Conservation (phyloP, 1,140 invertebrate species). For the Gryon sp. region DNA sequence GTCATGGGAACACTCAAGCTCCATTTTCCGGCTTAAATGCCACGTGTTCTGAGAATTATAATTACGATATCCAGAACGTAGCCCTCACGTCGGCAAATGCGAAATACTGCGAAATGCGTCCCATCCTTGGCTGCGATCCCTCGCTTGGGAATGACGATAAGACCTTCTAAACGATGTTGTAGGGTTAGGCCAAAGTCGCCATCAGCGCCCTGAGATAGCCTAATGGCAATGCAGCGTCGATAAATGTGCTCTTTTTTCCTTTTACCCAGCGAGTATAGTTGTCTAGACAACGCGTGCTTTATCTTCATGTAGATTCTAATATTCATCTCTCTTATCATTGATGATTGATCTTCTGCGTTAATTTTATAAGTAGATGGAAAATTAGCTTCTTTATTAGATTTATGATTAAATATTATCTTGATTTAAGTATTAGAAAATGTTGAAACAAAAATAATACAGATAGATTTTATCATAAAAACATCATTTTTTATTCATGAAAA, state of each 20-base stretch:
- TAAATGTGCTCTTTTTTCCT: conserved; percentile 36
- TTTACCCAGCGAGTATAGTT: neutral
- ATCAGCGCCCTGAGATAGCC: conserved; percentile 40
- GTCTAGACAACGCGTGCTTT: neutral
- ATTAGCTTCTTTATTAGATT: no score
- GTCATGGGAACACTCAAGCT: conserved; percentile 54
- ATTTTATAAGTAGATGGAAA: no score
- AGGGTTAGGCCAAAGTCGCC: conserved; percentile 52
- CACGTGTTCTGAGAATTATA: conserved; percentile 64
- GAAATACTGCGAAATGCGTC: conserved; percentile 60
- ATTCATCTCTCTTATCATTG: no score
- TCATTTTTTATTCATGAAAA: no score
- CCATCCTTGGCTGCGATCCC: conserved; percentile 18
- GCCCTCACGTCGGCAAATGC: conserved; percentile 52
- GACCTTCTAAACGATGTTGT: conserved; percentile 54
- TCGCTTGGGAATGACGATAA: conserved; percentile 56
- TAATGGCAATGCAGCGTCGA: conserved; percentile 36
- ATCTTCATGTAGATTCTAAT: neutral
- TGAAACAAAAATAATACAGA: no score
- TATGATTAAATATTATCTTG: no score
- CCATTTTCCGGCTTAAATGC: conserved; percentile 54
- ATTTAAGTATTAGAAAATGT: no score
- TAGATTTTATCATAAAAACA: no score
- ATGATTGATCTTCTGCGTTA: no score
- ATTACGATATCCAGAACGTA: conserved; percentile 61